Base-by-base conservation (phyloP, 2,797 vertebrate species). In the Crypturellus tataupa region DNA sequence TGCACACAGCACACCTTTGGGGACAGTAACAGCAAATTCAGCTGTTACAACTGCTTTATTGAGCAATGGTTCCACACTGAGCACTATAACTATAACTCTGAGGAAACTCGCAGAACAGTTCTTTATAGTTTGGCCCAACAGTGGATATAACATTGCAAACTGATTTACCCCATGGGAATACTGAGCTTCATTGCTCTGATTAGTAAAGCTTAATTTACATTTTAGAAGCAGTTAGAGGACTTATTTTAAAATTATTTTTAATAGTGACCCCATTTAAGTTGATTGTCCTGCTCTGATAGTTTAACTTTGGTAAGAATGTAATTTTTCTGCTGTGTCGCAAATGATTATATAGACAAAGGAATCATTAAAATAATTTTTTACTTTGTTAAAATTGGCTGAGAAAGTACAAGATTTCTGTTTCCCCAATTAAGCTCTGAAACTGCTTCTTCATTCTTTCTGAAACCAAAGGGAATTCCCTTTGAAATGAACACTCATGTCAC, bases 201-300 rank as follows among this genome's bases (percentile, higher is more conserved):
- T 79, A 89, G 95, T 97, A 97, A 96, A 97, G 64, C 40, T 89
- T 96, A 95, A 96, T 95, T 90, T 95, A 95, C 71, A 94, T 95
- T 97, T 96, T 91, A 86, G 95, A 96, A 91, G 75, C 59, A 90
- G 95, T 93, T 89, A 68, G 70, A 90, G 95, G 53, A 40, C 56
- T 59, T 89, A 80, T 93, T 90, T 55, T 92, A 83, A 96, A 91
- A 76, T 11, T 23, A 12, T 83, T 96, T 97, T 96, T 80, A 93
- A 94, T 51, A 79, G 73, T 95, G 77, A 69, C 58, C 72, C 87
- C 75, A 95, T 94, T 96, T 84, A 62, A 85, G 76, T 46, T 67
- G 83, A 93, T 94, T 94, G 70, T 94, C 88, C 79, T 86, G 40
- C 84, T 96, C 84, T 86, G 72, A 73, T 96, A 86, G 35, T 20